phyloP scores from a whole-genome alignment of 2,113 vertebrate species.

The Gambusia holbrooki region DNA sequence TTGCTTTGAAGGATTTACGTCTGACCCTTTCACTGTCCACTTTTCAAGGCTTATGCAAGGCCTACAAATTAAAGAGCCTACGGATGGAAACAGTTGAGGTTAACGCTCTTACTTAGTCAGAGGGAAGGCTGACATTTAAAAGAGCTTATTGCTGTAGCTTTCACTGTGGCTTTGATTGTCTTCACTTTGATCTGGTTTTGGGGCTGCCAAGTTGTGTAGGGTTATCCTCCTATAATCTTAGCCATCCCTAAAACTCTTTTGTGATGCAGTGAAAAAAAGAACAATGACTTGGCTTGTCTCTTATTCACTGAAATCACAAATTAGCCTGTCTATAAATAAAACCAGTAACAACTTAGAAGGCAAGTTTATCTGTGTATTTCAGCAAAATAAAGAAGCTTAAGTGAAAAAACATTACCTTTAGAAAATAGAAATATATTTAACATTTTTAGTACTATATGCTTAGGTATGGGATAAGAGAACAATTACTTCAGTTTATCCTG shows the following conservation, averaged over 20 bases:
- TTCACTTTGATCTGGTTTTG: constrained; percentile 77
- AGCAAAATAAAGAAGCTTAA: background rate
- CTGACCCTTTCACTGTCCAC: constrained; percentile 47
- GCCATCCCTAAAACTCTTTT: constrained; percentile 63
- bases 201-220: constrained; percentile 74
- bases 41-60: constrained; percentile 47
- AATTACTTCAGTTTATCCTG: too few relatives aligned
- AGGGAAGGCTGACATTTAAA: constrained; percentile 69
- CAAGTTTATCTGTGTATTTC: background rate
- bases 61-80: constrained; percentile 57
- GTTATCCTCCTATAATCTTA: constrained; percentile 75
- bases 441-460: too few relatives aligned
- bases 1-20: constrained; percentile 76
- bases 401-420: background rate
- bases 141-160: constrained; percentile 77
- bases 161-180: constrained; percentile 80
- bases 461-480: background rate
- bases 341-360: constrained; percentile 1
- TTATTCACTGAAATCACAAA: constrained; percentile 33
- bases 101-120: constrained; percentile 43
- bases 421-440: too few relatives aligned
- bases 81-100: constrained; percentile 66
- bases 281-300: constrained; percentile 36
- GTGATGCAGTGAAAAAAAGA: constrained; percentile 59
- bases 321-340: constrained; percentile 40